Evolutionary conservation across 2,113 vertebrate species (phyloP).

Genomic region (Mesembrinibis cayennensis): DNA sequence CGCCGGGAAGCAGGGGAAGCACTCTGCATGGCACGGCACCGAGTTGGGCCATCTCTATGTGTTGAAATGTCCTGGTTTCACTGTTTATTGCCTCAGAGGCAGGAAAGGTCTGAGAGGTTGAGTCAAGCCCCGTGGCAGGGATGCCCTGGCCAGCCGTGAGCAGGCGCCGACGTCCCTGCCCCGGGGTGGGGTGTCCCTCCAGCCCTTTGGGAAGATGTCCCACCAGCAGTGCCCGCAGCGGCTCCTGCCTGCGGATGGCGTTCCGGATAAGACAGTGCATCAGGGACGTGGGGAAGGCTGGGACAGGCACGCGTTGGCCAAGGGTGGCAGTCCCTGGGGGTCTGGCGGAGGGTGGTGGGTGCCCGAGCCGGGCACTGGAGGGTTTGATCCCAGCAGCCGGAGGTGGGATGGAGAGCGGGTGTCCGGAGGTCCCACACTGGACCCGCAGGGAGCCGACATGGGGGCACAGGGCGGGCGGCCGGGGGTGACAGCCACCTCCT

Average conservation of each 20-base stretch:
- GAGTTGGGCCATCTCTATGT: neutral
- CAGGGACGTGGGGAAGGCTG: neutral
- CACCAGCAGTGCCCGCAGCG: accelerated
- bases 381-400: neutral
- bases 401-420: accelerated
- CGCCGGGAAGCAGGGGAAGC: neutral
- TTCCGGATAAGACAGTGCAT: accelerated
- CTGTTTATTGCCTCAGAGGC: neutral
- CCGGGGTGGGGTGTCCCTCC: accelerated
- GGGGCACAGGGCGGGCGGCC: accelerated
- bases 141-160: accelerated
- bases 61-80: neutral
- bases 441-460: accelerated
- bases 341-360: neutral
- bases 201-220: neutral
- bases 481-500: neutral
- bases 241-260: neutral
- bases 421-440: accelerated
- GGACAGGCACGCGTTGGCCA: accelerated
- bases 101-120: neutral
- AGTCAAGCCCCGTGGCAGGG: neutral
- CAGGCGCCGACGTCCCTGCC: neutral
- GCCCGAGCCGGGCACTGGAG: neutral
- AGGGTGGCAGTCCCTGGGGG: accelerated
- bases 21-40: accelerated